Conservation (phyloP, 2,797 vertebrate genomes). For the Arctocebus calabarensis region DNA sequence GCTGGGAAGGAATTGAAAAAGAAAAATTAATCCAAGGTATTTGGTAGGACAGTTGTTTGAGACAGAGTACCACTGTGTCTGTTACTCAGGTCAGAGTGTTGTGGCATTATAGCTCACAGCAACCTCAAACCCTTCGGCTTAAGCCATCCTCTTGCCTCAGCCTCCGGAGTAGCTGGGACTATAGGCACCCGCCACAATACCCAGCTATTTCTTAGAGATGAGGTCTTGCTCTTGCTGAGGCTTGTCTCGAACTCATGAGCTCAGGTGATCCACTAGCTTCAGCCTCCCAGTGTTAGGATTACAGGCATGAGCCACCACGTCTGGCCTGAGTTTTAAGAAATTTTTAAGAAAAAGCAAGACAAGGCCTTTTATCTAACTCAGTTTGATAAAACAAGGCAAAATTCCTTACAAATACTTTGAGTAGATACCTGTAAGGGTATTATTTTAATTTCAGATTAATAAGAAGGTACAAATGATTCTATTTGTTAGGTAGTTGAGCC, state of each 20-base stretch:
- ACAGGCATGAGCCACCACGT: neutral
- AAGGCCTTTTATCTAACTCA: neutral
- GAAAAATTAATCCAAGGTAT: neutral
- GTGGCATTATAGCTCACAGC: neutral
- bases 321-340: slow-evolving; percentile 39
- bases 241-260: neutral
- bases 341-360: slow-evolving; percentile 39
- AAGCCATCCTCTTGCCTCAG: neutral
- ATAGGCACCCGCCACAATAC: neutral
- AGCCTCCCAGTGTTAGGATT: neutral
- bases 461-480: no score
- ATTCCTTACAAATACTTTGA: slow-evolving; percentile 19
- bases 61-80: neutral
- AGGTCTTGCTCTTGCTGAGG: no score
- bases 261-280: neutral
- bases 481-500: no score
- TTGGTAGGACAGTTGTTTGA: slow-evolving; percentile 31
- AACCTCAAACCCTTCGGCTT: neutral
- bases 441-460: no score
- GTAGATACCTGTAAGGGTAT: neutral
- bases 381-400: slow-evolving; percentile 8
- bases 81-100: no score
- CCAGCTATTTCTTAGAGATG: neutral
- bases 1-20: slow-evolving; percentile 86
- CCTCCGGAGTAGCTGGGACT: neutral